Conservation (phyloP, 2,797 vertebrate species). For the Natrix natrix region DNA sequence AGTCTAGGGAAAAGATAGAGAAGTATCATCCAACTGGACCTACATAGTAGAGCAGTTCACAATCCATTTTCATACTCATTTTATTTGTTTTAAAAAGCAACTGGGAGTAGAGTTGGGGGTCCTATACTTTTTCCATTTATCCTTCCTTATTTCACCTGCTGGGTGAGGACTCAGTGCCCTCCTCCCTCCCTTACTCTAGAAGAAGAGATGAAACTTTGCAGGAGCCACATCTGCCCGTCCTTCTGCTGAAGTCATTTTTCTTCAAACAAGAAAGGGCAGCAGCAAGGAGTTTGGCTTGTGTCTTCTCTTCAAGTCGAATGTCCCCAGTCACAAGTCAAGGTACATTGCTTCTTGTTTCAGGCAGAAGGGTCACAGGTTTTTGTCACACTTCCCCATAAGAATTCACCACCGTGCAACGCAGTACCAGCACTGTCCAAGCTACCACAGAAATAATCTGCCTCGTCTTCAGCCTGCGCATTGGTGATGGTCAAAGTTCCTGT, state of each 20-base stretch:
- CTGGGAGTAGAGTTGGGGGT: neutral
- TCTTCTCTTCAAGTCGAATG: fast-evolving
- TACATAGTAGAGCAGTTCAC: too few relatives aligned
- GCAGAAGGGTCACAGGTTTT: neutral
- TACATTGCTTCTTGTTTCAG: neutral
- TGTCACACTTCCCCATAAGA: neutral
- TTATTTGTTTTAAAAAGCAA: neutral
- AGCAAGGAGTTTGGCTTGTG: fast-evolving
- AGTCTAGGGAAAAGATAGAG: too few relatives aligned
- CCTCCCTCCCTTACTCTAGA: neutral
- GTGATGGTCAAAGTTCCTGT: neutral
- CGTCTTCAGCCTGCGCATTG: neutral
- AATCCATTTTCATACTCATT: neutral
- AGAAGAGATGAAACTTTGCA: neutral
- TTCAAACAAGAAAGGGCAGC: neutral
- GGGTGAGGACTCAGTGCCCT: neutral
- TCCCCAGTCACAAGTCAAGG: neutral
- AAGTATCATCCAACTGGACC: neutral
- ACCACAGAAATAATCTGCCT: neutral
- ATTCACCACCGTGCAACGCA: neutral
- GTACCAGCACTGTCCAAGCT: too few relatives aligned
- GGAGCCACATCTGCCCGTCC: neutral
- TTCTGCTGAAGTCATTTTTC: neutral
- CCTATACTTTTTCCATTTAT: neutral
- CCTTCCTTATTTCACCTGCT: neutral